Base-by-base conservation (phyloP, 2,797 vertebrate species). In the Enteromius fasciolatus region DNA sequence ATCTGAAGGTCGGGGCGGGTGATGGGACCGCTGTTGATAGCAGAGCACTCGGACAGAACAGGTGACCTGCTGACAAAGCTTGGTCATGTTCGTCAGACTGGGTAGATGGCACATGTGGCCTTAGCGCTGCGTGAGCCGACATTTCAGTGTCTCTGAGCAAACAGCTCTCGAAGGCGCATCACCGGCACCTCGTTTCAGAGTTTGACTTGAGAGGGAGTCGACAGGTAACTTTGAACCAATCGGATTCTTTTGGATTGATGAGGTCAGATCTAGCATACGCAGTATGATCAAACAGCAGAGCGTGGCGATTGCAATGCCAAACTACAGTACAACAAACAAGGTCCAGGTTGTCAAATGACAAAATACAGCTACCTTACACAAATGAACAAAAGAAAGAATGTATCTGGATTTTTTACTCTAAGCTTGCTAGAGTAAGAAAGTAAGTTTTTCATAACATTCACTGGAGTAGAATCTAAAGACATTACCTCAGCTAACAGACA, bases 1-100 rank as follows among this genome's bases (percentile, higher is more conserved):
- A 28, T 79, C 44, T 67, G 77, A 75, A 70, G 66, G 85, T 80
- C 25, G 18, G 57, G 20, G 17, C 1, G 39, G 41, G 52, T 73
- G 72, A 76, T 57, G 64, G 33, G 57, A 50, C 48, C 66, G 23
- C 12, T 67, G 68, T 69, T 82, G 84, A 85, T 78, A 46, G 48
- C 57, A 52, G 61, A 48, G 61, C 59, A 20, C 33, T 73, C 3
- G 18, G 78, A 82, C 59, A 74, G 59, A 57, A 48, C 28, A 78
- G 69, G 73, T 78, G 75, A 86, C 59, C 74, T 57, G 68, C 78
- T 81, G 78, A 78, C 78, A 78, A 44, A 57, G 77, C 78, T 28
- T 48, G 72, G 33, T 5, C 54, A 18, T 70, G 50, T 63, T 57
- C 28, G 59, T 82, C 44, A 50, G 9, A 18, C 23, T 15, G 36